Conservation (phyloP, 2,888 invertebrate genomes). For the Diaprepes abbreviatus region DNA sequence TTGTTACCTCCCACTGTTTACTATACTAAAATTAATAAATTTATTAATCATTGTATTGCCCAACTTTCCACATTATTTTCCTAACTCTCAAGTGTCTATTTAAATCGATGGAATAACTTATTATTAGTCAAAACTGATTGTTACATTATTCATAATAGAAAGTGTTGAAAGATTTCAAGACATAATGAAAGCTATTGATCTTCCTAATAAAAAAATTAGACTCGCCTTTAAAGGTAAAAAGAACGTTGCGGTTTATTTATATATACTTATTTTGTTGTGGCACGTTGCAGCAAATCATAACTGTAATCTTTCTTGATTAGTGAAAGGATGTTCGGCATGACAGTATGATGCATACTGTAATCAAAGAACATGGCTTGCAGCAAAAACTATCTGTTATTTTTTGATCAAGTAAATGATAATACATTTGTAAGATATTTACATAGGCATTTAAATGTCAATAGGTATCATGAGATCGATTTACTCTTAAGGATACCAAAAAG, state of each 20-base stretch:
- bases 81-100: no score
- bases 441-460: constrained; percentile 28
- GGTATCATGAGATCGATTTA: no score
- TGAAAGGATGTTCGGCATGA: constrained; percentile 40
- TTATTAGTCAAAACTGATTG: constrained; percentile 27
- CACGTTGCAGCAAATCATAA: constrained; percentile 28
- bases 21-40: no score
- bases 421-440: constrained; percentile 25
- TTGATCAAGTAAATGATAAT: constrained; percentile 31
- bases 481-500: no score
- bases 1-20: no score
- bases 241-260: constrained; percentile 23
- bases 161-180: constrained; percentile 30
- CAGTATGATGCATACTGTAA: constrained; percentile 42
- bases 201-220: constrained; percentile 32
- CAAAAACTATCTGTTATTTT: constrained; percentile 11
- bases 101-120: constrained; percentile 5
- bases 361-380: constrained; percentile 37
- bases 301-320: constrained; percentile 40
- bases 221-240: constrained; percentile 24
- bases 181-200: constrained; percentile 23
- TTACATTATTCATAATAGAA: constrained; percentile 35
- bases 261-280: constrained; percentile 18
- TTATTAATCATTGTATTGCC: no score
- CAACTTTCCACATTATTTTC: no score